These are phyloP conservation scores for Lordiphosa mommai DNA, from an alignment of 1,140 invertebrate genomes.

Conservation along the genomic window DNA sequence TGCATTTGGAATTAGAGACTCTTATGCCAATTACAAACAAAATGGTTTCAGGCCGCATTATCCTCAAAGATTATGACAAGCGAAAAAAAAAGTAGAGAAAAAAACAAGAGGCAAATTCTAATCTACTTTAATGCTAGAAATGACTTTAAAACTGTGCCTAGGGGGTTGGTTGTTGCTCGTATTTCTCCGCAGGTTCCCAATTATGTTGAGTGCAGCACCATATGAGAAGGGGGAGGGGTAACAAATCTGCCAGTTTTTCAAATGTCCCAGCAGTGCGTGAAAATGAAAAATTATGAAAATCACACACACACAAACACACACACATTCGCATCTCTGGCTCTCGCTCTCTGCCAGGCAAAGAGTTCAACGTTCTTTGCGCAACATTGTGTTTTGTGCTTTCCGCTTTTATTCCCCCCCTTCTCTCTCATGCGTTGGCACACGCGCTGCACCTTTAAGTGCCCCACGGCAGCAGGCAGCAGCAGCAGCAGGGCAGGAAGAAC, in stretches of 20 bases:
- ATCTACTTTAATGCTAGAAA: background rate
- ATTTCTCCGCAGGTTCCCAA: constrained; percentile 43
- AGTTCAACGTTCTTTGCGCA: constrained; percentile 77
- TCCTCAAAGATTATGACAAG: constrained; percentile 74
- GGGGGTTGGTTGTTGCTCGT: constrained; percentile 7
- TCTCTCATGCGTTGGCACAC: constrained; percentile 65
- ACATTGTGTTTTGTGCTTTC: constrained; percentile 77
- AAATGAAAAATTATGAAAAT: constrained; percentile 74
- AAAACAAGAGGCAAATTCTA: constrained; percentile 5
- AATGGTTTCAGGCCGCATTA: constrained; percentile 75
- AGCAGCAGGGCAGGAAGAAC: constrained; percentile 19
- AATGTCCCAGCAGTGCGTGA: constrained; percentile 74
- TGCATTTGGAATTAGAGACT: constrained; percentile 74
- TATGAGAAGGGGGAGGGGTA: constrained; percentile 27
- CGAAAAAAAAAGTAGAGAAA: constrained; percentile 5
- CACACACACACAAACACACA: constrained; percentile 8
- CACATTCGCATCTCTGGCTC: constrained; percentile 4
- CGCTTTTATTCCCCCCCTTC: constrained; percentile 64
- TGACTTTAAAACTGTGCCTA: constrained; percentile 31
- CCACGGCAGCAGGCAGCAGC: constrained; percentile 20
- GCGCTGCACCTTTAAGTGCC: constrained; percentile 75
- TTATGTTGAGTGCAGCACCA: constrained; percentile 66
- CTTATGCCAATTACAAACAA: constrained; percentile 76
- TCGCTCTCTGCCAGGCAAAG: constrained; percentile 28
- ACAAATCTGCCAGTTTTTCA: constrained; percentile 64